phyloP scores from a whole-genome alignment of 92 coral and sea anemone genomes.

The Phenganax subtilis region DNA sequence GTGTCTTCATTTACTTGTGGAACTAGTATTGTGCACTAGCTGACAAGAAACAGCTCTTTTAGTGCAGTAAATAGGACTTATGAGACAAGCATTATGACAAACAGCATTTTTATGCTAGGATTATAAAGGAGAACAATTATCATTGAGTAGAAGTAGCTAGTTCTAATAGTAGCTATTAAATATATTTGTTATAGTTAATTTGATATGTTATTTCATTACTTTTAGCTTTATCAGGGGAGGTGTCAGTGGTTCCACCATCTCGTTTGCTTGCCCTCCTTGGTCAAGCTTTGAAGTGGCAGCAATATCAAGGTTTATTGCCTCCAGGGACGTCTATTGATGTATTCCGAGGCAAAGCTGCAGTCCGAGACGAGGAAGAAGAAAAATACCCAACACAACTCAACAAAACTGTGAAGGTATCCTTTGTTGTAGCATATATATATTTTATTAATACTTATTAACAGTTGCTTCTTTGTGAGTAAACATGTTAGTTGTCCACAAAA shows the following conservation, averaged over 20 bases:
- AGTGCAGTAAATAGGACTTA: too few relatives aligned
- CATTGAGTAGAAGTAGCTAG: too few relatives aligned
- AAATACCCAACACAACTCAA: slow-evolving; percentile 84
- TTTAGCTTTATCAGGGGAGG: slow-evolving; percentile 91
- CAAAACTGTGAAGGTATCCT: slow-evolving; percentile 80
- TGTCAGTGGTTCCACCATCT: slow-evolving; percentile 97
- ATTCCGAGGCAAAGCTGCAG: slow-evolving; percentile 98
- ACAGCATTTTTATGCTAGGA: too few relatives aligned
- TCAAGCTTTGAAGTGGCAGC: slow-evolving; percentile 99
- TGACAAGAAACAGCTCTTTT: too few relatives aligned
- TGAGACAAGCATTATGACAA: too few relatives aligned
- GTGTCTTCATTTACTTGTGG: neutral
- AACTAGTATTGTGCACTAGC: neutral
- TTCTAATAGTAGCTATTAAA: too few relatives aligned
- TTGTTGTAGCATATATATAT: neutral
- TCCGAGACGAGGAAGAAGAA: slow-evolving; percentile 94
- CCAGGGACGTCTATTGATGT: slow-evolving; percentile 98
- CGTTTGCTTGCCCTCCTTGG: slow-evolving; percentile 90
- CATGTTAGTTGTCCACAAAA: too few relatives aligned
- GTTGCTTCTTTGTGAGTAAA: too few relatives aligned
- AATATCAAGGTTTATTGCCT: slow-evolving; percentile 91
- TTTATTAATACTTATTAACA: too few relatives aligned
- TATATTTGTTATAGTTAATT: neutral
- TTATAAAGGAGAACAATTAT: too few relatives aligned
- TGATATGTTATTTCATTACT: neutral